Base-by-base conservation (phyloP, 2,113 vertebrate genomes). In the Indri indri region DNA sequence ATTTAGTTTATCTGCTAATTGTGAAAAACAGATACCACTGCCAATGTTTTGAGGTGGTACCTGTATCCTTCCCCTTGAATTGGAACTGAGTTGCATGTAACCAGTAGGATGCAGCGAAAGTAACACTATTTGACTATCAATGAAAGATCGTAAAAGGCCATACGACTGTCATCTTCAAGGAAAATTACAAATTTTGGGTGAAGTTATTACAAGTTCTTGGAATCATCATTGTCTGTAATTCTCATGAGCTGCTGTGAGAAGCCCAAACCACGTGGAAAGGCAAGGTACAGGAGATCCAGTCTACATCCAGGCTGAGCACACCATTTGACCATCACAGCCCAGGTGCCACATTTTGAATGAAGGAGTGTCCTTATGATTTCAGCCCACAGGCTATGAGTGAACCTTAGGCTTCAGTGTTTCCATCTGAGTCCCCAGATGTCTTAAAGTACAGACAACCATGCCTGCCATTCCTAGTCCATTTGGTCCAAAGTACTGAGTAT, bases 251-350 rank as follows among this genome's bases (percentile, higher is more conserved):
- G 42, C 8, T 86, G 5, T 22, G 22, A 65, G 68, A 66, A 88
- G 30, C 4, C 3, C 12, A 70, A 42, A 6, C 17, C 22, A n/a
- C 0, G 2, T 9, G n/a, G 18, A n/a, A 50, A 83, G 5, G 34
- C 18, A 3, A 2, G 4, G 10, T 5, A 1, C 0, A 6, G 1
- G 1, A 6, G 5, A 18, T 70, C 1, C 12, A 32, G 45, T 57
- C 59, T 37, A 2, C 30, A 11, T 4, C 22, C 13, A 6, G 2
- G 4, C 23, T 37, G 27, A 87, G 13, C 2, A 8, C 7, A 40
- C 0, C 4, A 20, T n/a, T 76, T 23, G 32, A 57, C 27, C 32
- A 25, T 54, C 6, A 65, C 10, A 57, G n/a, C 52, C 8, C 30
- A n/a, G 27, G 0, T 20, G 50, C 11, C 40, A 57, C 47, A 52